A percentile compares a stretch with the other conserved stretches of the same genome.
Evolutionary conservation across 2,888 invertebrate genomes (phyloP).

Genomic region (Lithodes maja): DNA sequence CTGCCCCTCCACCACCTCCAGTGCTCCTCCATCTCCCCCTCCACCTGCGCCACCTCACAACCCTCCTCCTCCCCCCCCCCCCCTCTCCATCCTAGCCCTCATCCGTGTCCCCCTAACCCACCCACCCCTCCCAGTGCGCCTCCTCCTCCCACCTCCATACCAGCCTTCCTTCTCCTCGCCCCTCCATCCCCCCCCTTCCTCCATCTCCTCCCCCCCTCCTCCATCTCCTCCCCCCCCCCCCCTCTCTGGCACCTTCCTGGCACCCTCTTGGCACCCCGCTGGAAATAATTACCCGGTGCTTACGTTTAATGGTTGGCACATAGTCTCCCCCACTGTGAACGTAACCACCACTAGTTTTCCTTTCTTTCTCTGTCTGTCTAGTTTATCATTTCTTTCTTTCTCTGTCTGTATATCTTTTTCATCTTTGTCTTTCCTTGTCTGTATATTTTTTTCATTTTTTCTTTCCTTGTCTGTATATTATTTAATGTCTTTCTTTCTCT

Average conservation of each 20-base stretch:
- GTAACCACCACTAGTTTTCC: no score
- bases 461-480: no score
- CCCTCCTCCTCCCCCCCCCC: not conserved
- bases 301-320: no score
- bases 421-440: no score
- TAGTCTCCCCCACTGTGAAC: no score
- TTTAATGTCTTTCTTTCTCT: no score
- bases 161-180: not conserved
- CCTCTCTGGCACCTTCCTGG: not conserved
- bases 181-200: not conserved
- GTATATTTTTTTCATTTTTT: no score
- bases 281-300: no score
- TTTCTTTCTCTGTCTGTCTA: no score
- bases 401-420: no score
- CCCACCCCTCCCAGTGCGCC: not conserved
- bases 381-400: no score
- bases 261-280: no score
- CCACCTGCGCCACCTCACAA: not conserved
- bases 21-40: not conserved
- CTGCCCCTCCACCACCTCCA: not conserved
- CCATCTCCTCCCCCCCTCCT: not conserved
- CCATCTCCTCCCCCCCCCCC: conserved; percentile 6
- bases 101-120: not conserved
- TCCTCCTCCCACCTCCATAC: not conserved
- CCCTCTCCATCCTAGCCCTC: not conserved